Conservation (phyloP, 2,113 vertebrate genomes). For the Hyla sarda region DNA sequence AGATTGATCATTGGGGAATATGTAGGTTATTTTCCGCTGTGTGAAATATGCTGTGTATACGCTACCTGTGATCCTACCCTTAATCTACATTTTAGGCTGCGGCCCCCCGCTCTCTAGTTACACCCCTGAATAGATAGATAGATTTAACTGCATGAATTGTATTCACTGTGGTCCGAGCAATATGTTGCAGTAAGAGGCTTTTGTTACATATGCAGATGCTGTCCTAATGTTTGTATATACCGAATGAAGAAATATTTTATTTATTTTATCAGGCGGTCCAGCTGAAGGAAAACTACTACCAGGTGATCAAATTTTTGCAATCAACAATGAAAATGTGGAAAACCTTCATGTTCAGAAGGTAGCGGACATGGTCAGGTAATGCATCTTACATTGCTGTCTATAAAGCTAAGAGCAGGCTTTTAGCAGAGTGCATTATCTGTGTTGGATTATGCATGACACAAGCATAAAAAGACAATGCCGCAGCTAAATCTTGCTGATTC, state of each 20-base stretch:
- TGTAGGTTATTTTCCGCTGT: no score
- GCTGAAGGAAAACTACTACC: constrained; percentile 91
- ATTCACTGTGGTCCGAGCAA: no score
- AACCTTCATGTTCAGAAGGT: constrained; percentile 80
- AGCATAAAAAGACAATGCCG: not conserved
- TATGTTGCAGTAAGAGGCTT: not conserved
- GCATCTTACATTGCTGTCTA: not conserved
- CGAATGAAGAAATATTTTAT: not conserved
- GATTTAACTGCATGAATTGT: no score
- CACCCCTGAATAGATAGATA: no score
- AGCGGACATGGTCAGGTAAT: constrained; percentile 85
- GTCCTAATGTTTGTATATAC: not conserved
- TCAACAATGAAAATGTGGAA: constrained; percentile 81
- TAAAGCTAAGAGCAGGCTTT: constrained; percentile 1
- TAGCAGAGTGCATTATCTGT: not conserved
- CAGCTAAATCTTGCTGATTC: not conserved
- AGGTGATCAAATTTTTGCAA: constrained; percentile 87
- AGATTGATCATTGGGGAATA: no score
- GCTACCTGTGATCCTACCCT: no score
- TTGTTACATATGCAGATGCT: not conserved
- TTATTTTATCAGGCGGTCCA: constrained; percentile 78
- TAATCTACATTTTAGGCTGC: no score
- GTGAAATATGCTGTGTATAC: no score
- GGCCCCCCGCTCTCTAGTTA: no score
- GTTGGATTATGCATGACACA: constrained; percentile 6